Evolutionary conservation across 2,797 vertebrate genomes (phyloP).

Genomic region (Hypotaenidia philippensis): DNA sequence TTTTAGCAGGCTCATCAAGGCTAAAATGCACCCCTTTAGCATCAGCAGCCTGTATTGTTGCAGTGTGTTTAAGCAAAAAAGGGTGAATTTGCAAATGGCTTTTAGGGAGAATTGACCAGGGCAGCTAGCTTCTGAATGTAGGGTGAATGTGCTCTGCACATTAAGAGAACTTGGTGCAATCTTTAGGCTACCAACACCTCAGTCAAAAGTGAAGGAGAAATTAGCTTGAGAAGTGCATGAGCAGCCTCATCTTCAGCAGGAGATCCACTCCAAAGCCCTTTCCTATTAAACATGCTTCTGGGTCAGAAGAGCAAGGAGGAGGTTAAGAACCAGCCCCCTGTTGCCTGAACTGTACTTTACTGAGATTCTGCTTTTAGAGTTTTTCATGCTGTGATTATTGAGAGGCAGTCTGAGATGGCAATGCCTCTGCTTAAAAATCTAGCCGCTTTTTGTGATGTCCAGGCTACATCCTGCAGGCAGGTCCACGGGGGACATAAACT

Average conservation of each 20-base stretch:
- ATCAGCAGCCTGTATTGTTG: neutral
- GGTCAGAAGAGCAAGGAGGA: slow-evolving; percentile 9
- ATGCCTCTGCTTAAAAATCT: slow-evolving; percentile 1
- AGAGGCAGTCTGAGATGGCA: neutral
- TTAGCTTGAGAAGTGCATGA: neutral
- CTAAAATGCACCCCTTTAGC: neutral
- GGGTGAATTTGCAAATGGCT: neutral
- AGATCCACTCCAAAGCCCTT: slow-evolving; percentile 14
- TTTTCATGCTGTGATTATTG: slow-evolving; percentile 15
- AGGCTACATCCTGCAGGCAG: neutral
- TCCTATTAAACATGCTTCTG: neutral
- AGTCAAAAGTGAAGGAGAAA: neutral
- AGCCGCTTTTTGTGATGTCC: neutral
- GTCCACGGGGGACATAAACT: neutral
- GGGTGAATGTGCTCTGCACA: neutral
- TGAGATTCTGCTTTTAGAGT: neutral
- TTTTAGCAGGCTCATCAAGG: slow-evolving; percentile 26
- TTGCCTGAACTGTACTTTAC: neutral
- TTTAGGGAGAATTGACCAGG: neutral
- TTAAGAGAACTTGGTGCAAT: neutral
- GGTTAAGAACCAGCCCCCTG: neutral
- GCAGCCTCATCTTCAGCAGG: neutral
- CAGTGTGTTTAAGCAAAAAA: neutral
- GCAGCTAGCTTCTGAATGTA: neutral
- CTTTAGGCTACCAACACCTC: neutral